Evolutionary conservation across 1,140 invertebrate species (phyloP), one percentile per base, ranked within the genome.

Genomic region (Atopsyche davidsoni): DNA sequence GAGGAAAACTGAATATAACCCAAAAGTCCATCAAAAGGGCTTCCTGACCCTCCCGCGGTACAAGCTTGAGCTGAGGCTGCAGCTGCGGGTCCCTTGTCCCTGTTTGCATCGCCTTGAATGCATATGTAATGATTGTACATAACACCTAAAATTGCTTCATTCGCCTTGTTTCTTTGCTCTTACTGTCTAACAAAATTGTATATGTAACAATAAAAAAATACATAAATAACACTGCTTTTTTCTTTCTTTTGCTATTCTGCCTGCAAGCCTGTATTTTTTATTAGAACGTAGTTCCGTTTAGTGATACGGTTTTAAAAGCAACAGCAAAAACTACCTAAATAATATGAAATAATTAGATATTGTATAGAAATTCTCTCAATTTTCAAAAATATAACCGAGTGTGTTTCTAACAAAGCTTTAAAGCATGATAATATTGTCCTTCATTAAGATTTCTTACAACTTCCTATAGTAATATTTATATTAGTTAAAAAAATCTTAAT

Each of bases 161-260:
- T 34, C 16, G 32, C 32, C n/a, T 13, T 34, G 16, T 34, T 34
- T 34, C 32, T 34, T 34, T 34, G 32, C 32, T 16, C 25, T 16
- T 11, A 34, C 3, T 34, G 32, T 34, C 32, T 34, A 34, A 34
- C 32, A 11, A 34, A 34, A n/a, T 34, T 34, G n/a, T 34, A 16
- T 34, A 34, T 34, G 32, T 34, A 34, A 34, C 16, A 34, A 34
- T 28, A 28, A 34, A 34, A n/a, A n/a, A 34, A 13, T 34, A 4
- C 16, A 34, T 11, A 34, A 34, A 34, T 34, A 34, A 34, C 32
- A 34, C 32, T 4, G 32, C 32, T 34, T 34, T 34, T 34, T 34
- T 34, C 32, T 4, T 34, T 34, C 32, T 34, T 34, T 34, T 34
- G 32, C 32, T 34, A 13, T 34, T 34, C n/a, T 34, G 32, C 32